Percentiles rank a stretch among this genome's conserved stretches.
phyloP scores from a whole-genome alignment of 2,888 invertebrate genomes.

The Eristalis arbustorum region DNA sequence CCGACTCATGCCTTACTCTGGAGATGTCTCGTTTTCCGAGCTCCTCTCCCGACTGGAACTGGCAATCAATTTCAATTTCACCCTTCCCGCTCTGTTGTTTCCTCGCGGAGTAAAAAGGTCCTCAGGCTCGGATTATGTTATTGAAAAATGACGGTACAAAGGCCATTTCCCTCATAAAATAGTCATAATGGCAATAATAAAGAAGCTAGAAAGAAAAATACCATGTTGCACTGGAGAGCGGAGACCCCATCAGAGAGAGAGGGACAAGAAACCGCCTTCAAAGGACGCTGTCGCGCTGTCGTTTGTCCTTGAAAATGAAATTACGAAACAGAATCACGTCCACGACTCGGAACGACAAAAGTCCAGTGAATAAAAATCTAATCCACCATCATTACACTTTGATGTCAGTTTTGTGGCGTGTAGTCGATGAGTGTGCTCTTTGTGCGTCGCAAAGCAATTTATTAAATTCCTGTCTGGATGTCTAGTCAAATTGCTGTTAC shows the following conservation, averaged over 20 bases:
- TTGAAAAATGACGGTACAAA: conserved; percentile 13
- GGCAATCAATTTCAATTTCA: conserved; percentile 38
- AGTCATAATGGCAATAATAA: conserved; percentile 22
- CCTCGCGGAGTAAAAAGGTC: background rate
- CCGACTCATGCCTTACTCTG: too few species aligned
- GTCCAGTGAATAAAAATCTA: conserved; percentile 44
- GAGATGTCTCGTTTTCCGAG: too few species aligned
- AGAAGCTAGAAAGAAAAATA: conserved; percentile 1
- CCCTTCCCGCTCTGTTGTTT: background rate
- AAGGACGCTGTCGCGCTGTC: conserved; percentile 31
- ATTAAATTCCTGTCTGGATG: conserved; percentile 12
- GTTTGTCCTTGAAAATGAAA: conserved; percentile 59
- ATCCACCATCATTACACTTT: conserved; percentile 40
- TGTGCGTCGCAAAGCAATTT: background rate
- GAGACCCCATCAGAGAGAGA: too few species aligned
- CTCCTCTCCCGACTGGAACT: background rate
- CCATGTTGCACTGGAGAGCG: conserved; percentile 2
- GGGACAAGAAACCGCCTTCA: conserved; percentile 9
- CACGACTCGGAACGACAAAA: conserved; percentile 30
- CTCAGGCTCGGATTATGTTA: background rate
- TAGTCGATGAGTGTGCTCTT: background rate
- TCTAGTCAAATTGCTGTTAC: background rate
- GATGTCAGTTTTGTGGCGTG: conserved; percentile 9
- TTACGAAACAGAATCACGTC: conserved; percentile 62
- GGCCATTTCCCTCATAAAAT: conserved; percentile 18